Evolutionary conservation across 2,888 invertebrate species (phyloP).

Genomic region (Nemoura dubitans): DNA sequence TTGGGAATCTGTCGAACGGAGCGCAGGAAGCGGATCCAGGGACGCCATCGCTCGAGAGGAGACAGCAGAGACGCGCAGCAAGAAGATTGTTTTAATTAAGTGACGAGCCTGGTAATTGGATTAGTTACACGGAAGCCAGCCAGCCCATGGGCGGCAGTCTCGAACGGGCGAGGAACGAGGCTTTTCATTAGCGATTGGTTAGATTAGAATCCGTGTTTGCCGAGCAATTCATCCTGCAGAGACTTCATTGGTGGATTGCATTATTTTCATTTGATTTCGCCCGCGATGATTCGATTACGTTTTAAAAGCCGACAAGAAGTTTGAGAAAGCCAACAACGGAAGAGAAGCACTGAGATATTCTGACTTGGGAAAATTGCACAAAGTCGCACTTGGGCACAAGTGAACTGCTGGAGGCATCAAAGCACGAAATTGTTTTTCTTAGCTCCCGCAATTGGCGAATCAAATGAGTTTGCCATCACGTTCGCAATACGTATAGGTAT

Average conservation of each 20-base stretch:
- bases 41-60: slow-evolving; percentile 10
- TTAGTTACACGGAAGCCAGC: slow-evolving; percentile 43
- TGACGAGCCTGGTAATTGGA: slow-evolving; percentile 45
- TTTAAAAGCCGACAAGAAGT: neutral
- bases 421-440: neutral
- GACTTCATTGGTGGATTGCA: slow-evolving; percentile 46
- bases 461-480: too few species aligned
- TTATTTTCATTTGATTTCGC: slow-evolving; percentile 33
- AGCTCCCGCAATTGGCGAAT: too few species aligned
- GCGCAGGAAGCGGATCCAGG: too few species aligned
- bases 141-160: neutral
- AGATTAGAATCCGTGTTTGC: slow-evolving; percentile 49
- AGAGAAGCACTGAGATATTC: neutral
- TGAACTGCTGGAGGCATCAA: neutral
- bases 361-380: neutral
- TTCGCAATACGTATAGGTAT: too few species aligned
- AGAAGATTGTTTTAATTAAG: slow-evolving; percentile 43
- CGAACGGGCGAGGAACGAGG: neutral
- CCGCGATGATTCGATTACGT: neutral
- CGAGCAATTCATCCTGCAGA: slow-evolving; percentile 42
- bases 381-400: neutral
- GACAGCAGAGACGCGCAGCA: slow-evolving; percentile 44
- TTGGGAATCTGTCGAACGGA: slow-evolving; percentile 16
- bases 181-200: slow-evolving; percentile 49
- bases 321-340: neutral